Percentiles rank a stretch among this genome's conserved stretches.
Evolutionary conservation across 2,113 vertebrate species (phyloP).

Genomic region (Macaca fascicularis): T2T-MFA8v1.1 NC_088395.1:35427501-35428000

Average conservation of each 20-base stretch:
- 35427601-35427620: neutral
- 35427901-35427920: neutral
- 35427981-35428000: no score
- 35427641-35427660: neutral
- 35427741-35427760: neutral
- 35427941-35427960: neutral
- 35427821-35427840: neutral
- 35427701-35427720: neutral
- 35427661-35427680: neutral
- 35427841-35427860: neutral
- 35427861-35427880: neutral
- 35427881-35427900: neutral
- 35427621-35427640: neutral
- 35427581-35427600: neutral
- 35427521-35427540: neutral
- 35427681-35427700: neutral
- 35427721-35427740: neutral
- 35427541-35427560: slow-evolving; percentile 27
- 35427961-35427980: no score
- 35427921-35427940: neutral
- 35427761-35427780: neutral
- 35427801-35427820: neutral
- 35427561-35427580: neutral
- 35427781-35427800: neutral
- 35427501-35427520: neutral